Conservation (phyloP, 2,797 vertebrate species). For the Crocidura indochinensis region DNA sequence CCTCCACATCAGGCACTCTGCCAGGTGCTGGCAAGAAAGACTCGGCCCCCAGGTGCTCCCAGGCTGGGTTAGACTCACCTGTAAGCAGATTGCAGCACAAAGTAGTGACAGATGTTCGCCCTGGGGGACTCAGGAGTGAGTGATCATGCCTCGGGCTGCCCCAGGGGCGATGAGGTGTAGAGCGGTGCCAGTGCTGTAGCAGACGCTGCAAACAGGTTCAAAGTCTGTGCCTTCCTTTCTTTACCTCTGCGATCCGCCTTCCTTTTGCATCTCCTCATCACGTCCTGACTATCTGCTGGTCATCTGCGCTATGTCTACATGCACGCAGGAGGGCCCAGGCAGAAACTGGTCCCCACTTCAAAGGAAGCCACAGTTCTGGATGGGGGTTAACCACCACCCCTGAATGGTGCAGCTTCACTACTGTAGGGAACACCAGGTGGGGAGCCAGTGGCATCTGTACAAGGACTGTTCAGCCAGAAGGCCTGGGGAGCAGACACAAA, state of each 20-base stretch:
- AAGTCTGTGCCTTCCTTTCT: not conserved
- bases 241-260: conserved; percentile 17
- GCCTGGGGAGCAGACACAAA: too few relatives aligned
- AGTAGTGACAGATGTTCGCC: conserved; percentile 77
- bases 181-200: not conserved
- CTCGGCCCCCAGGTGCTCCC: not conserved
- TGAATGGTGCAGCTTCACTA: too few relatives aligned
- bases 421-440: too few relatives aligned
- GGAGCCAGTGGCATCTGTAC: too few relatives aligned
- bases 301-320: too few relatives aligned
- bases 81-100: conserved; percentile 60
- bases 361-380: not conserved
- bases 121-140: conserved; percentile 66
- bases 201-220: conserved; percentile 40
- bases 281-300: not conserved
- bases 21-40: conserved; percentile 12
- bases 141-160: conserved; percentile 61
- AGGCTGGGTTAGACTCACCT: conserved; percentile 58
- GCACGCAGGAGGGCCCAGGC: not conserved
- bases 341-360: accelerated
- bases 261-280: not conserved
- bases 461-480: too few relatives aligned
- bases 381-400: not conserved
- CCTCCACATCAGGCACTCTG: not conserved
- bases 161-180: conserved; percentile 31